Evolutionary conservation across 2,888 invertebrate genomes (phyloP), one percentile per base, ranked within the genome.

Genomic region (Prosopocoilus inquinatus): DNA sequence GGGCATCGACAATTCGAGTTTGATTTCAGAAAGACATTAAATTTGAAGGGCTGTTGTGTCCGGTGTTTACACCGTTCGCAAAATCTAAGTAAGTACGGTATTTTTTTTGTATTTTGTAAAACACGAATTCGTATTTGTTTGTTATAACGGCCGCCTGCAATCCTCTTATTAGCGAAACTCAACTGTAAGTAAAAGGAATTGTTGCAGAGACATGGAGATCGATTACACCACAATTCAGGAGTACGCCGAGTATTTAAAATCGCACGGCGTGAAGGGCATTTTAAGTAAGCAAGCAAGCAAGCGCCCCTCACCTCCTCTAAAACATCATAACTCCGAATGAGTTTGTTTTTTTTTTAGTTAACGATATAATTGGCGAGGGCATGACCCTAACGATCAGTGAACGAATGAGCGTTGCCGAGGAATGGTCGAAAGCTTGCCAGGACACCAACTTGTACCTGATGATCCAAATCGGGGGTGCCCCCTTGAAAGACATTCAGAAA

Each of bases 321-420:
- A 4, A 4, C 2, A 5, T 28, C 20, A 1, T 28, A 5, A 5
- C 20, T 1, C 20, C 2, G 12, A 41, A n/a, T 41, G 1, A 41
- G n/a, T n/a, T n/a, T n/a, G n/a, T n/a, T n/a, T n/a, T n/a, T 58
- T 64, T 71, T 65, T 1, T 66, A 91, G 91, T 91, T 5, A 89
- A 89, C 74, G 91, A 92, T 9, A 90, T 90, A 0, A 85, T 84
- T 20, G 92, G 91, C 0, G 92, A 93, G 76, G 89, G 89, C 0
- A 82, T 84, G 65, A 84, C 83, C 0, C 75, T 91, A 73, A 85
- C 80, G 38, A 75, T 87, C 0, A 71, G 73, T 0, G 91, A 93
- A 73, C 80, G 92, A 47, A 89, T 89, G 75, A 64, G 69, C 3
- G 72, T 86, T 2, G 77, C 87, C 0, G 85, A 87, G 69, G 82